Evolutionary conservation across 2,113 vertebrate genomes (phyloP), one percentile per base, ranked within the genome.

Genomic region (Neopipo cinnamomea): DNA sequence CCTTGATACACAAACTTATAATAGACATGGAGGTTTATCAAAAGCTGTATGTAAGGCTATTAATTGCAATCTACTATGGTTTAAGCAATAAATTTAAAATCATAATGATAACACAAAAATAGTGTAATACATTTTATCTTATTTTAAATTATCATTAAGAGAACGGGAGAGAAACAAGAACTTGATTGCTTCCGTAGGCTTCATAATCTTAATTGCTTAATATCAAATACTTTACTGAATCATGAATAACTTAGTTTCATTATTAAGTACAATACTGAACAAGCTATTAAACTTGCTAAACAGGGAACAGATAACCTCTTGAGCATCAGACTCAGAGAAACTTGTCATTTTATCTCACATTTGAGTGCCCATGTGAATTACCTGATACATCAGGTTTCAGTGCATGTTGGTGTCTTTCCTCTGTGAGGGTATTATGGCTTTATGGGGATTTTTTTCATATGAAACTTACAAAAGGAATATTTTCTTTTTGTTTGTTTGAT

Each of bases 271-370:
- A 27, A 49, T 76, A 91, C 42, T 52, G 62, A 93, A 76, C 12
- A 17, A 72, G 66, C 67, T 89, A 93, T 95, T 89, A 85, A 79
- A 88, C 71, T 79, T 85, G 47, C 72, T 91, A 93, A 88, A 82
- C 11, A 30, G 47, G 46, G 39, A 39, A 65, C 37, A 85, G 77
- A 88, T 79, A 93, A 89, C 47, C 35, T 91, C 58, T 18, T 68
- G 71, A 94, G 70, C 44, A 89, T 31, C n/a, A 70, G 13, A 66
- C 53, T 55, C 9, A 0, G 44, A 88, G n/a, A 88, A 93, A 68
- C 21, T 78, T 42, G 52, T 56, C 24, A 47, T 4, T 71, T 27
- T 24, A 55, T 59, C 80, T 81, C 27, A 59, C 21, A 72, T 18
- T 0, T 6, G 5, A 78, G 16, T 20, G 68, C 47, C 31, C 11